Evolutionary conservation across 2,113 vertebrate species (phyloP).

Genomic region (Stigmatopora nigra): DNA sequence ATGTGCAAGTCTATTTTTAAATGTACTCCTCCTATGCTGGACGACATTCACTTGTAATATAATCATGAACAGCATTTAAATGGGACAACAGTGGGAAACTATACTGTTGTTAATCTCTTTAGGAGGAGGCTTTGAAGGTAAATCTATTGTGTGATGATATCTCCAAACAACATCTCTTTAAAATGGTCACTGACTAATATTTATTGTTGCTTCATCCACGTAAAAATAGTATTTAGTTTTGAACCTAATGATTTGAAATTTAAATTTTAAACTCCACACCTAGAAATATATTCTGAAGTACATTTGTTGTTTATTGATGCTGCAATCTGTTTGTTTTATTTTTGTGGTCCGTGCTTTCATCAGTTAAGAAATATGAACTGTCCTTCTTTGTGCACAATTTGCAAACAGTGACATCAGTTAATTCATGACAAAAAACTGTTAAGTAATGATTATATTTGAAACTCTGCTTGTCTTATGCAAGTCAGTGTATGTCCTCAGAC

Average conservation of each 20-base stretch:
- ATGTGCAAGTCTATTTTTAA: slow-evolving; percentile 39
- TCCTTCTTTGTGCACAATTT: not conserved
- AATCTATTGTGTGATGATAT: not conserved
- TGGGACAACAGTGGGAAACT: not conserved
- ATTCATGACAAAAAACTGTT: not conserved
- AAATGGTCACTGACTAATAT: not conserved
- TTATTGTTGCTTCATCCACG: not conserved
- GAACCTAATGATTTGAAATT: not conserved
- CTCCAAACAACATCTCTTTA: not conserved
- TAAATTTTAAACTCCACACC: not conserved
- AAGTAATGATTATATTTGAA: not conserved
- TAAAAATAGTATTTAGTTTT: not conserved
- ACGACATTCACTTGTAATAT: slow-evolving; percentile 1
- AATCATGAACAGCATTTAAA: slow-evolving; percentile 1
- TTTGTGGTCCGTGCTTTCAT: not conserved
- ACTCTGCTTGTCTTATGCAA: too few relatives aligned
- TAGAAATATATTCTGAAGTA: not conserved
- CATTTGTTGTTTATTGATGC: not conserved
- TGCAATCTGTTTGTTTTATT: not conserved
- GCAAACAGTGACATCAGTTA: not conserved
- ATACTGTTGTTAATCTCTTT: not conserved
- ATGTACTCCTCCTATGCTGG: slow-evolving; percentile 1
- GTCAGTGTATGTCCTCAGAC: too few relatives aligned
- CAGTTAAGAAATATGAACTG: not conserved
- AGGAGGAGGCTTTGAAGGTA: not conserved